A percentile compares a stretch with the other conserved stretches of the same genome.
Evolutionary conservation across 2,113 vertebrate species (phyloP).

Genomic region (Oreochromis spilurus): DNA sequence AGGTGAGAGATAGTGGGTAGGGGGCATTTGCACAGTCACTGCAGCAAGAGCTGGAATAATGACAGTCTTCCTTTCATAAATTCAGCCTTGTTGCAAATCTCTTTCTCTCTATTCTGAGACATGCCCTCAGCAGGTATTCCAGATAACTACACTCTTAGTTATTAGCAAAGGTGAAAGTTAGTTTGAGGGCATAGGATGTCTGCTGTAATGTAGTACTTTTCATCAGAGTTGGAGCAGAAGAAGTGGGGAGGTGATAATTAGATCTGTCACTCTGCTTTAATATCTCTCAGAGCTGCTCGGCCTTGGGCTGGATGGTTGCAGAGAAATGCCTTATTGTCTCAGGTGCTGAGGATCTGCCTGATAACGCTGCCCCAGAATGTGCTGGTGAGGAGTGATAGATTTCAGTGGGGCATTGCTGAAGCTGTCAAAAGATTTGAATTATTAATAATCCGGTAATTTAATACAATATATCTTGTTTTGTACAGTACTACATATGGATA

Average conservation of each 20-base stretch:
- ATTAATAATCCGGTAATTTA: neutral
- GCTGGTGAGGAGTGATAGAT: conserved; percentile 46
- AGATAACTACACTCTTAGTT: conserved; percentile 48
- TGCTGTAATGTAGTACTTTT: conserved; percentile 43
- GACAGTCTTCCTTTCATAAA: conserved; percentile 36
- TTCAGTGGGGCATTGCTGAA: neutral
- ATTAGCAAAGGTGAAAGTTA: conserved; percentile 61
- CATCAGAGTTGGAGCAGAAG: conserved; percentile 36
- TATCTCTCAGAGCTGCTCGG: conserved; percentile 31
- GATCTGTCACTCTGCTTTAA: conserved; percentile 69
- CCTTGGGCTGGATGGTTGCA: conserved; percentile 30
- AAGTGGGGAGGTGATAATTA: conserved; percentile 62
- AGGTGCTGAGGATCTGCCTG: conserved; percentile 2
- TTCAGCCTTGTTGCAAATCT: conserved; percentile 42
- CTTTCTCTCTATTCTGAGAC: conserved; percentile 38
- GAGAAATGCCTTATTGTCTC: conserved; percentile 58
- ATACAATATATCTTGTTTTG: neutral
- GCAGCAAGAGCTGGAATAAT: conserved; percentile 21
- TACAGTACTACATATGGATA: neutral
- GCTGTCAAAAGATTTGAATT: neutral
- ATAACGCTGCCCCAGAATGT: conserved; percentile 20
- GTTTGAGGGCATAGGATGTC: conserved; percentile 53
- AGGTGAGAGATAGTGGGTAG: neutral
- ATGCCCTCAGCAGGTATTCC: conserved; percentile 47
- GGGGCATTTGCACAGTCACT: conserved; percentile 13